These are phyloP conservation scores for Schizopygopsis malacanthus DNA, from an alignment of 2,797 vertebrate genomes.

Conservation along the genomic window DNA sequence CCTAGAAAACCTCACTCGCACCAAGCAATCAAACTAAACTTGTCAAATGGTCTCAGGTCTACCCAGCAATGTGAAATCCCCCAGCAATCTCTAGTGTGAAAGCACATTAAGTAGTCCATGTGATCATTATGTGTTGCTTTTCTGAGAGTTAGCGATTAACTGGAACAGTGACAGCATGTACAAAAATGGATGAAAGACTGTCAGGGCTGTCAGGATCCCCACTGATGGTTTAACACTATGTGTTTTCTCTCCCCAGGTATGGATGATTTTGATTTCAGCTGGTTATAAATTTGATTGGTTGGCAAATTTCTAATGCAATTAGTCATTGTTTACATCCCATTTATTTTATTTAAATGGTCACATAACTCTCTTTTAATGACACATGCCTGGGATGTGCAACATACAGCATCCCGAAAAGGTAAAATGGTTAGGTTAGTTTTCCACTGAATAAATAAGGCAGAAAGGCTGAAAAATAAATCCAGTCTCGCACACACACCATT, in stretches of 20 bases:
- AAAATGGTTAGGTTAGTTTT: constrained; percentile 47
- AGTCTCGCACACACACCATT: not conserved
- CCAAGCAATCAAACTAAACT: constrained; percentile 26
- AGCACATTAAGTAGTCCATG: constrained; percentile 27
- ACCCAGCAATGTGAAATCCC: not conserved
- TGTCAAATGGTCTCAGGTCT: constrained; percentile 32
- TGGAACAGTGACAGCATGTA: constrained; percentile 40
- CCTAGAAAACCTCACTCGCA: not conserved
- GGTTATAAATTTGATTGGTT: constrained; percentile 47
- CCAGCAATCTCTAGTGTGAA: constrained; percentile 4
- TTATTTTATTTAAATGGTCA: constrained; percentile 21
- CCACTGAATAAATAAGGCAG: constrained; percentile 56
- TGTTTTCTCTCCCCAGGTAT: constrained; percentile 39
- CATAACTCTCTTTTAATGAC: not conserved
- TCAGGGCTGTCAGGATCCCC: constrained; percentile 47
- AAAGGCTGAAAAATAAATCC: constrained; percentile 46
- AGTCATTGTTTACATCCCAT: constrained; percentile 24
- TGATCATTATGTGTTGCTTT: constrained; percentile 35
- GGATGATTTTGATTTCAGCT: constrained; percentile 22
- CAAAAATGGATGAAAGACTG: constrained; percentile 50
- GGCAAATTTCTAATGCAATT: constrained; percentile 34
- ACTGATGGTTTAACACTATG: constrained; percentile 50
- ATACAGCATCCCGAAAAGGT: constrained; percentile 2
- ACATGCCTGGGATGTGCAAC: not conserved
- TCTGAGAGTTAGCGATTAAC: constrained; percentile 55